Percentiles rank a stretch among this genome's conserved stretches.
Evolutionary conservation across 35 echinoderm and acorn worm genomes (phyloP).

Genomic region (Ophioderma brevispina): DNA sequence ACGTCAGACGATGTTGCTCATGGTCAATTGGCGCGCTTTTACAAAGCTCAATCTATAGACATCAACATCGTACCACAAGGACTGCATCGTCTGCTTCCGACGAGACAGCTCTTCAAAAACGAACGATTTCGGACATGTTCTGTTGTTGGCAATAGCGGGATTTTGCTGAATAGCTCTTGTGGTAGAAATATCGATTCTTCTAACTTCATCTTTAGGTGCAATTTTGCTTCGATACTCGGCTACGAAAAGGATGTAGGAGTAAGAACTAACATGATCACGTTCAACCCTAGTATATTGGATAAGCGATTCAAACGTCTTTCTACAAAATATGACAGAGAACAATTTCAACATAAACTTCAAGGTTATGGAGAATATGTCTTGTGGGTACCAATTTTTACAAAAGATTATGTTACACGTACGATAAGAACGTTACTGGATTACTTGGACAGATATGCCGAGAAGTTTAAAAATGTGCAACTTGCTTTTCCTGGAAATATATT

Average conservation of each 20-base stretch:
- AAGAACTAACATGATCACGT: conserved; percentile 82
- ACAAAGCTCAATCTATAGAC: conserved; percentile 67
- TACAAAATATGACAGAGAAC: conserved; percentile 29
- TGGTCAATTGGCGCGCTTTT: conserved; percentile 84
- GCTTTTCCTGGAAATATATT: conserved; percentile 93
- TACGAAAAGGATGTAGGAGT: conserved; percentile 86
- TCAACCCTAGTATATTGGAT: conserved; percentile 95
- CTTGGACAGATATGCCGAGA: conserved; percentile 58
- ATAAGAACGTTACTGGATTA: conserved; percentile 84
- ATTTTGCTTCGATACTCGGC: conserved; percentile 83
- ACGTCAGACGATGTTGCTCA: conserved; percentile 88
- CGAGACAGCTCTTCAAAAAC: conserved; percentile 69
- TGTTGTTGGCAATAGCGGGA: conserved; percentile 91
- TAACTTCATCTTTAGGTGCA: conserved; percentile 85
- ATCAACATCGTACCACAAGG: conserved; percentile 69
- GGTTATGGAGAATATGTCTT: conserved; percentile 82
- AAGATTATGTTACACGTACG: conserved; percentile 58
- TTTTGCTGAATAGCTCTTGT: conserved; percentile 84
- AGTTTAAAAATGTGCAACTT: conserved; percentile 80
- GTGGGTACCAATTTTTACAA: conserved; percentile 87
- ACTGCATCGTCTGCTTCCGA: conserved; percentile 71
- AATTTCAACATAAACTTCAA: conserved; percentile 59
- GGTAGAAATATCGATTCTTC: conserved; percentile 69
- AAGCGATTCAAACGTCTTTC: conserved; percentile 48
- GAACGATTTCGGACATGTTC: conserved; percentile 76